Evolutionary conservation across 1,140 invertebrate species (phyloP).

Genomic region (Meloidogyne chitwoodi): DNA sequence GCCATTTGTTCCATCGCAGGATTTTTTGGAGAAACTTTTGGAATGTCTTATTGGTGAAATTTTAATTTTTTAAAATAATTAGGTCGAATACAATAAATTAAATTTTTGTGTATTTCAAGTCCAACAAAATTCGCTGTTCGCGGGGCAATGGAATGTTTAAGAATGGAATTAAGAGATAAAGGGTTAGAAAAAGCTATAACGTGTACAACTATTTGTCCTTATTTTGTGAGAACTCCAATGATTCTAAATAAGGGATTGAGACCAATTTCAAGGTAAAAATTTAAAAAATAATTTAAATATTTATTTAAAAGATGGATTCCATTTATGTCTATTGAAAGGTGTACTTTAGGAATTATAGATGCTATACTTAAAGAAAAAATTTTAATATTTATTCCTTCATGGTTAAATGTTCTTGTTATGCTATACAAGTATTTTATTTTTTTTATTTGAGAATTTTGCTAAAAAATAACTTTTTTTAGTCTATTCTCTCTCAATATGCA

Average conservation of each 20-base stretch:
- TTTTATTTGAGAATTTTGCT: neutral
- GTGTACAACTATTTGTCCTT: conserved; percentile 56
- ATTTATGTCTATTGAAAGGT: conserved; percentile 56
- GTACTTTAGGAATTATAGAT: conserved; percentile 46
- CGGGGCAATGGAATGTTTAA: conserved; percentile 57
- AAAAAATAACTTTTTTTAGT: conserved; percentile 14
- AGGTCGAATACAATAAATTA: conserved; percentile 5
- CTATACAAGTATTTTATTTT: conserved; percentile 21
- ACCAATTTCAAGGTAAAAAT: conserved; percentile 49
- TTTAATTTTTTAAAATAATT: neutral
- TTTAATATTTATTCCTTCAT: conserved; percentile 49
- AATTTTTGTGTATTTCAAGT: conserved; percentile 30
- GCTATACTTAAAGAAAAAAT: conserved; percentile 58
- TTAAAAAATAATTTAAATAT: neutral
- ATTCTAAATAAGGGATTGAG: conserved; percentile 53
- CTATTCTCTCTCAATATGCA: conserved; percentile 32
- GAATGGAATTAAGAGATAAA: conserved; percentile 55
- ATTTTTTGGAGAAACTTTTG: conserved; percentile 54
- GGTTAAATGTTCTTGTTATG: conserved; percentile 31
- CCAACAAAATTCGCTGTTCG: conserved; percentile 59
- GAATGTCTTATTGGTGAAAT: conserved; percentile 51
- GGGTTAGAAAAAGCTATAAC: conserved; percentile 48
- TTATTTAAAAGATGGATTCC: conserved; percentile 43
- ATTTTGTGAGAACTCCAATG: conserved; percentile 58
- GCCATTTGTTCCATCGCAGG: conserved; percentile 58